These are phyloP conservation scores for Podilymbus podiceps DNA, from an alignment of 2,113 vertebrate species.

Conservation along the genomic window DNA sequence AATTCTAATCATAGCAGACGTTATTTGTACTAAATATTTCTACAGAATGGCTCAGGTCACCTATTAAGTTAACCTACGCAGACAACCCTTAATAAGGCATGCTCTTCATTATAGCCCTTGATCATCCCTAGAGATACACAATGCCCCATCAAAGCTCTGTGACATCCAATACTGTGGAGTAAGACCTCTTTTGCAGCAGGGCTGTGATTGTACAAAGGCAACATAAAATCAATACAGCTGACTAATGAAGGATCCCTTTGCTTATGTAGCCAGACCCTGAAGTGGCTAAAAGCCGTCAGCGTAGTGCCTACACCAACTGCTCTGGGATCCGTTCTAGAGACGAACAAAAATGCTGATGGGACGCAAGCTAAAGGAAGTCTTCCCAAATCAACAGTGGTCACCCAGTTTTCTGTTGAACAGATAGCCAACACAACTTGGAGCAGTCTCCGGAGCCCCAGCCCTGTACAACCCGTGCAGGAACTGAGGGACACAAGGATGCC, in stretches of 20 bases:
- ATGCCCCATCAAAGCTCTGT: background rate
- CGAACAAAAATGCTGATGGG: background rate
- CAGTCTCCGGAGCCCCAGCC: background rate
- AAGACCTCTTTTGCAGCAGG: background rate
- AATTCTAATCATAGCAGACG: background rate
- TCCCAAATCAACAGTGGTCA: background rate
- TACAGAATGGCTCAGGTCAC: background rate
- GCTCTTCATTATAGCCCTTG: constrained; percentile 12
- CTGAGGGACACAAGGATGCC: background rate
- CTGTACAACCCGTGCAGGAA: background rate
- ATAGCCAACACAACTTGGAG: rapidly evolving
- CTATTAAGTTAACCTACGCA: constrained; percentile 1
- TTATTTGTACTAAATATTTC: background rate
- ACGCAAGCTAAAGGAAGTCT: background rate
- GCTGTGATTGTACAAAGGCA: background rate
- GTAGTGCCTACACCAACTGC: background rate
- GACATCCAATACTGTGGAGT: constrained; percentile 2
- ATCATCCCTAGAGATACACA: constrained; percentile 12
- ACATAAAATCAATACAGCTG: constrained; percentile 27
- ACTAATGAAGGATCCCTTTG: constrained; percentile 19
- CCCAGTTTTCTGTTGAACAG: background rate
- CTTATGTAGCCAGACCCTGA: background rate
- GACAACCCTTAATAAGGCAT: background rate
- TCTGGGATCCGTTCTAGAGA: background rate
- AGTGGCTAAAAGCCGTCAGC: background rate